Percentiles rank a stretch among this genome's conserved stretches.
Evolutionary conservation across 2,113 vertebrate genomes (phyloP).

Genomic region (human (Homo sapiens)): DNA sequence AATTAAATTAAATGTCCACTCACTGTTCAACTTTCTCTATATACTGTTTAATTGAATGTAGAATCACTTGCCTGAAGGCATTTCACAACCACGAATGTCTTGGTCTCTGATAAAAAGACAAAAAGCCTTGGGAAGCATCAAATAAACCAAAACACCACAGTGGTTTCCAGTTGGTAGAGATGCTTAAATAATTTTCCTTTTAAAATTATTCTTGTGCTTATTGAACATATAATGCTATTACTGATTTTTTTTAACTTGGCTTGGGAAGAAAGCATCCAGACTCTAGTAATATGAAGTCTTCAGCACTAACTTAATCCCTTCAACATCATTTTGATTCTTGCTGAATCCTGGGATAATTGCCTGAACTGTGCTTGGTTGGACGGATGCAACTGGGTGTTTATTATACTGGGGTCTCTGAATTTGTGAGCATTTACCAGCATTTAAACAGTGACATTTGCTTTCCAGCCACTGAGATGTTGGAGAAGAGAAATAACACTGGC

Average conservation of each 20-base stretch:
- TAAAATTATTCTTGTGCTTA: not conserved
- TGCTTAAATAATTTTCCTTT: not conserved
- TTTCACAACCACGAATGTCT: not conserved
- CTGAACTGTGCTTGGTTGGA: not conserved
- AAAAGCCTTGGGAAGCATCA: not conserved
- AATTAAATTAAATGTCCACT: not conserved
- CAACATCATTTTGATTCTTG: not conserved
- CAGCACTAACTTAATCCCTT: not conserved
- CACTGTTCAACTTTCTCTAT: not conserved
- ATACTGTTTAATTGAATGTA: not conserved
- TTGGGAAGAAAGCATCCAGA: not conserved
- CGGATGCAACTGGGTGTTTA: not conserved
- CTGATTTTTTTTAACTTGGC: not conserved
- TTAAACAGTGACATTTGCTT: not conserved
- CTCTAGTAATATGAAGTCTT: not conserved
- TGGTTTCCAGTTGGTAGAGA: not conserved
- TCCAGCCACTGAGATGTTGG: not conserved
- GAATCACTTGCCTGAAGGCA: not conserved
- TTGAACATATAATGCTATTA: not conserved
- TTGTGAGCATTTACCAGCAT: not conserved
- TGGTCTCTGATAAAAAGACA: not conserved
- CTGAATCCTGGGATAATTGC: not conserved
- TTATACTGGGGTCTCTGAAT: rapidly evolving
- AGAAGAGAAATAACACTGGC: not conserved
- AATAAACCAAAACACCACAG: not conserved